Evolutionary conservation across 1,140 invertebrate genomes (phyloP), one percentile per base, ranked within the genome.

Genomic region (Drosophila cardini): DNA sequence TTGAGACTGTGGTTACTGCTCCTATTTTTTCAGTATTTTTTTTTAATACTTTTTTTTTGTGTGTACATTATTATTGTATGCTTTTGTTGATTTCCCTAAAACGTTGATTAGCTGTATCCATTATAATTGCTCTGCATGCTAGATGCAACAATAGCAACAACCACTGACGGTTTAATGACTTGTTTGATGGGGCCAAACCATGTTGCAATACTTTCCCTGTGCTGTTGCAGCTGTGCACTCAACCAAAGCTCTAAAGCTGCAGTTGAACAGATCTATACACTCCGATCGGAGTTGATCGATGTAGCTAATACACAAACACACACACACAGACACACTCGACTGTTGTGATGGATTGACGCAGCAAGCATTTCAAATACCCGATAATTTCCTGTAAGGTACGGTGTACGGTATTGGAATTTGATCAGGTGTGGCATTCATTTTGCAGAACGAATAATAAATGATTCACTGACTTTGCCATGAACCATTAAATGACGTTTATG

Each of bases 101-200:
- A 87, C 72, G 80, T 86, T 86, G 83, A 86, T 86, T 86, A 86
- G 83, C 82, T 76, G 78, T 78, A 75, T 86, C 78, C 79, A 86
- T 87, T 86, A 87, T 86, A 87, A 86, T 86, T 86, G 83, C 68
- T 65, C 68, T 76, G 64, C 74, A 78, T 70, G 64, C 72, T 72
- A 85, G 78, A 86, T 86, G 78, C 52, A 55, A 55, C 52, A 55
- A 53, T 13, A 53, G n/a, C 50, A 53, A 32, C 50, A 55, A 55
- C 61, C 71, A 80, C 76, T 57, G 65, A 70, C 57, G 57, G 43
- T 42, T 57, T 57, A 60, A 75, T 71, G 72, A 70, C 57, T 70
- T 61, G 57, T 34, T 61, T 62, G 71, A 69, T 68, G 71, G 57
- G 52, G 52, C 48, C 21, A 26, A 26, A 26, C 21, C 48, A 61